Conservation (phyloP, 2,888 invertebrate species). For the Tipula confusa region DNA sequence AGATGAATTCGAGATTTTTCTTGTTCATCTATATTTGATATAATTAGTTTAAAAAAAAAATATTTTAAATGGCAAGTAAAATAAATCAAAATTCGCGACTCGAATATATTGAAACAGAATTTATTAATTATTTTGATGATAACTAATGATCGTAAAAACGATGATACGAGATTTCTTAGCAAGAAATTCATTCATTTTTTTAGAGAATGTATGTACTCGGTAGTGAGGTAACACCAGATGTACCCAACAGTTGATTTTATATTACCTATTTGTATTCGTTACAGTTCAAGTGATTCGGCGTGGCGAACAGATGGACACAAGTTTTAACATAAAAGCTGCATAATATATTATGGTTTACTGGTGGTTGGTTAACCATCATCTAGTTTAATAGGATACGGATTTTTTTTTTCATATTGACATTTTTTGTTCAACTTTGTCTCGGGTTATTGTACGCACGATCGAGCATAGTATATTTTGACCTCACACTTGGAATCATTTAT, state of each 20-base stretch:
- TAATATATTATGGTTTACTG: constrained; percentile 13
- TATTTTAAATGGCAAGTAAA: neutral
- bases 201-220: neutral
- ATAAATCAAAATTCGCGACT: neutral
- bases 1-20: neutral
- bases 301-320: neutral
- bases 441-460: neutral
- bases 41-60: neutral
- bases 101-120: neutral
- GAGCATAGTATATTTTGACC: neutral
- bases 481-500: neutral
- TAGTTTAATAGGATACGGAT: neutral
- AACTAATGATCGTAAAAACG: neutral
- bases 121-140: neutral
- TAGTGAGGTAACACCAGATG: neutral
- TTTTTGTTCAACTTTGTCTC: neutral
- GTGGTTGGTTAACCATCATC: neutral
- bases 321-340: neutral
- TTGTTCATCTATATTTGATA: neutral
- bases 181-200: neutral
- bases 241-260: neutral
- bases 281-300: constrained; percentile 20
- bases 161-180: neutral
- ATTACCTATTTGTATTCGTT: neutral
- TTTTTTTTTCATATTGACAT: neutral